phyloP scores from a whole-genome alignment of 2,797 vertebrate genomes.

The Myotis planiceps region DNA sequence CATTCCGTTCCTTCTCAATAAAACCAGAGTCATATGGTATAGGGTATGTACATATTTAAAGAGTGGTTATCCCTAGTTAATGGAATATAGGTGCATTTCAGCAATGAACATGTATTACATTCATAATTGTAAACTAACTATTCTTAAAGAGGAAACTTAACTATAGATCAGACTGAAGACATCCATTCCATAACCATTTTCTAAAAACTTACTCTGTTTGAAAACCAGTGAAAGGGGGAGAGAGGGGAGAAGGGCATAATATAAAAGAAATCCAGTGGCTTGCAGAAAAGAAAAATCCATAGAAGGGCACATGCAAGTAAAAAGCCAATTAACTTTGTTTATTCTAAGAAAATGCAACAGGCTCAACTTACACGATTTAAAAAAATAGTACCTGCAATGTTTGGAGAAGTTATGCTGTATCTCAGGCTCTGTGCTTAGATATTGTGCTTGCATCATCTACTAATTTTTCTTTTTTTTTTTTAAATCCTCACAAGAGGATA shows the following conservation, averaged over 20 bases:
- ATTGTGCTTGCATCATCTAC: neutral
- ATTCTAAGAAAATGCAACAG: neutral
- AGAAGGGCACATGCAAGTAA: neutral
- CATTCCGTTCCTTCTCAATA: neutral
- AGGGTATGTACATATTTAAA: neutral
- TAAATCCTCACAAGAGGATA: too few relatives aligned
- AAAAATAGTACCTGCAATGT: neutral
- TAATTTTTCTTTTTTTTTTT: neutral
- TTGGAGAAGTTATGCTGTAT: neutral
- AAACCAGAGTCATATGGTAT: neutral
- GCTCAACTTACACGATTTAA: neutral
- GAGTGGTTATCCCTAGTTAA: neutral
- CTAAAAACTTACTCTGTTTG: neutral
- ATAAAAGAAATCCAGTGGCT: neutral
- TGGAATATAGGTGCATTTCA: neutral
- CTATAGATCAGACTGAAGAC: slow-evolving; percentile 1
- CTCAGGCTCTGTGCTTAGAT: neutral
- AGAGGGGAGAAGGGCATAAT: neutral
- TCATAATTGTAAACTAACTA: neutral
- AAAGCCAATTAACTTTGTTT: neutral
- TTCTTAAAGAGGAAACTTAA: neutral
- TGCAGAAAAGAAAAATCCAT: neutral
- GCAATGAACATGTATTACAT: neutral
- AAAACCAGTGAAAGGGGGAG: neutral
- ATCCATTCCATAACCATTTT: neutral